Percentiles rank a stretch among this genome's conserved stretches.
phyloP scores from a whole-genome alignment of 2,797 vertebrate genomes.

The Chloroceryle amazona region DNA sequence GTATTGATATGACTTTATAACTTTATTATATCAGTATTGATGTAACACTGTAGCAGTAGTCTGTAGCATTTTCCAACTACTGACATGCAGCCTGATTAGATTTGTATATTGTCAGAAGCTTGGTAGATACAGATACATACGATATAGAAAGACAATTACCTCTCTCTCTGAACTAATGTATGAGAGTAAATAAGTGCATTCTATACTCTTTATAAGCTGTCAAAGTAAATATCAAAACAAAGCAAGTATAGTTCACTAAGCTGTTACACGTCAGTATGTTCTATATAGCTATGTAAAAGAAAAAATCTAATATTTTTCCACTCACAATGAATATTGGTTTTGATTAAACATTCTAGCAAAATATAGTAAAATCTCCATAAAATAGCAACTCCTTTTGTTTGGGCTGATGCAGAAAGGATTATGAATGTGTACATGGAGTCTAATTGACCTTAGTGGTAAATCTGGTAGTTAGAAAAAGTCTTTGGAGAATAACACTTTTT shows the following conservation, averaged over 20 bases:
- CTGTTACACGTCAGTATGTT: not conserved
- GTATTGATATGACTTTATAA: slow-evolving; percentile 63
- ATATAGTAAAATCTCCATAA: not conserved
- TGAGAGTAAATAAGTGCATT: slow-evolving; percentile 7
- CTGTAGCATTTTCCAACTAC: not conserved
- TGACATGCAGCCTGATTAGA: slow-evolving; percentile 14
- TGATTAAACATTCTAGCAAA: not conserved
- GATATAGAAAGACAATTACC: slow-evolving; percentile 9
- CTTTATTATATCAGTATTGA: slow-evolving; percentile 31
- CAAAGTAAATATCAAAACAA: slow-evolving; percentile 28
- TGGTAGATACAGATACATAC: slow-evolving; percentile 18
- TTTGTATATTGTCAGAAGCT: slow-evolving; percentile 56
- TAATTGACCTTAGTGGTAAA: not conserved
- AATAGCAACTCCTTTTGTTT: not conserved
- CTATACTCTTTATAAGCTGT: not conserved
- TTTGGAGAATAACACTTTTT: not conserved
- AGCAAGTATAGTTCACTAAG: not conserved
- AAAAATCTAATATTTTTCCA: not conserved
- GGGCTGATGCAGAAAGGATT: not conserved
- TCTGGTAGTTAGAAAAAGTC: not conserved
- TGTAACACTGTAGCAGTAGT: not conserved
- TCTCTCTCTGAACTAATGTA: not conserved
- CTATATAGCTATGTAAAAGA: not conserved
- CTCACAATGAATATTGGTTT: not conserved
- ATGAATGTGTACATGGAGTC: not conserved